A percentile compares a stretch with the other conserved stretches of the same genome.
These are phyloP conservation scores for Rhinichthys klamathensis DNA, from an alignment of 2,113 vertebrate species.

Conservation along the genomic window DNA sequence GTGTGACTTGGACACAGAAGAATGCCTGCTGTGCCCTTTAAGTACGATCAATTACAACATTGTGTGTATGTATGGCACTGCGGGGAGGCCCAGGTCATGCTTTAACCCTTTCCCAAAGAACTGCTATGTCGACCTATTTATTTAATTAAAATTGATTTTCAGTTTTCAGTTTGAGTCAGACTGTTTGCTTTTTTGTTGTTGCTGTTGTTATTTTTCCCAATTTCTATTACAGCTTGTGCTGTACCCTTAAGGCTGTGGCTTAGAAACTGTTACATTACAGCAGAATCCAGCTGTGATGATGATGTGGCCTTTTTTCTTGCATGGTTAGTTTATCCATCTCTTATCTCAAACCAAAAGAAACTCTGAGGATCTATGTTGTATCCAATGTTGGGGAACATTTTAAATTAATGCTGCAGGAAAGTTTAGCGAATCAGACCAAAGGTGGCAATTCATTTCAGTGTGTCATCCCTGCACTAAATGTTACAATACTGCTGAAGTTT, in stretches of 20 bases:
- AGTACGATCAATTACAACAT: conserved; percentile 18
- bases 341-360: background rate
- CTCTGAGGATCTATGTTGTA: background rate
- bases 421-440: background rate
- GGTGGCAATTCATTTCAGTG: background rate
- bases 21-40: conserved; percentile 26
- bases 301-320: background rate
- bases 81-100: conserved; percentile 5
- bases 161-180: conserved; percentile 32
- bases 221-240: background rate
- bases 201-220: background rate
- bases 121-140: conserved; percentile 51
- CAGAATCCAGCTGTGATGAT: background rate
- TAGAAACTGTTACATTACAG: background rate
- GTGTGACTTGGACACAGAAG: conserved; percentile 1
- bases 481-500: background rate
- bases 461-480: background rate
- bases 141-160: conserved; percentile 63
- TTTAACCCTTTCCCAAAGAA: conserved; percentile 53
- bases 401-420: background rate
- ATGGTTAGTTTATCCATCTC: background rate
- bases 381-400: background rate
- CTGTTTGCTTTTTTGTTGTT: background rate
- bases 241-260: background rate
- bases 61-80: conserved; percentile 12